A percentile compares a stretch with the other conserved stretches of the same genome.
phyloP scores from a whole-genome alignment of 1,140 invertebrate genomes.

The Dreissena rostriformis region DNA sequence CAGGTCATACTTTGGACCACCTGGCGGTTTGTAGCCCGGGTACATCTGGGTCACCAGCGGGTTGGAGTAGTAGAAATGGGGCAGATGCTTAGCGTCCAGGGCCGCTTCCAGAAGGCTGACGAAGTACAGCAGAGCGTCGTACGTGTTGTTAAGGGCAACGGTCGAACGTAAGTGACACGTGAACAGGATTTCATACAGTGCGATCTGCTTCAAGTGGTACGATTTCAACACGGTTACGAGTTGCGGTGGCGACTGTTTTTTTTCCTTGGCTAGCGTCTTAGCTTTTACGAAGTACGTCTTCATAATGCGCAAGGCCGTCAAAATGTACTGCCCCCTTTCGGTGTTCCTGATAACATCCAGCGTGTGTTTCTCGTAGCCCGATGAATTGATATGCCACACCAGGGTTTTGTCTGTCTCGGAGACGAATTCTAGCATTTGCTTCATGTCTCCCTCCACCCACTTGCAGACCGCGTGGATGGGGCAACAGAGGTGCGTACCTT shows the following conservation, averaged over 20 bases:
- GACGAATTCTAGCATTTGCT: not conserved
- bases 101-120: not conserved
- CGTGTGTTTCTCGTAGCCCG: conserved; percentile 41
- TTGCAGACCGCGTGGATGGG: conserved; percentile 32
- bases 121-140: conserved; percentile 13
- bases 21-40: not conserved
- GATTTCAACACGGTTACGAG: conserved; percentile 7
- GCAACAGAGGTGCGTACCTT: not conserved
- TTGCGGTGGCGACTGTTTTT: not conserved
- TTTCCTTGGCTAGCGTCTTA: not conserved
- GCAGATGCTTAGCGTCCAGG: conserved; percentile 27
- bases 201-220: conserved; percentile 22
- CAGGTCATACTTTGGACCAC: not conserved
- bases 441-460: conserved; percentile 29
- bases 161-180: not conserved
- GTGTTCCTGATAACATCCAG: conserved; percentile 23
- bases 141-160: conserved; percentile 1
- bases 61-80: conserved; percentile 41
- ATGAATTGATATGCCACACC: conserved; percentile 33
- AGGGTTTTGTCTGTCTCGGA: not conserved
- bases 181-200: conserved; percentile 22
- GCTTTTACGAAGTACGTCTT: conserved; percentile 5
- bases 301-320: conserved; percentile 32
- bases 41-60: not conserved
- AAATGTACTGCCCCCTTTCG: conserved; percentile 18